These are phyloP conservation scores for Thaumetopoea pityocampa DNA, from an alignment of 1,140 invertebrate genomes.

Conservation along the genomic window DNA sequence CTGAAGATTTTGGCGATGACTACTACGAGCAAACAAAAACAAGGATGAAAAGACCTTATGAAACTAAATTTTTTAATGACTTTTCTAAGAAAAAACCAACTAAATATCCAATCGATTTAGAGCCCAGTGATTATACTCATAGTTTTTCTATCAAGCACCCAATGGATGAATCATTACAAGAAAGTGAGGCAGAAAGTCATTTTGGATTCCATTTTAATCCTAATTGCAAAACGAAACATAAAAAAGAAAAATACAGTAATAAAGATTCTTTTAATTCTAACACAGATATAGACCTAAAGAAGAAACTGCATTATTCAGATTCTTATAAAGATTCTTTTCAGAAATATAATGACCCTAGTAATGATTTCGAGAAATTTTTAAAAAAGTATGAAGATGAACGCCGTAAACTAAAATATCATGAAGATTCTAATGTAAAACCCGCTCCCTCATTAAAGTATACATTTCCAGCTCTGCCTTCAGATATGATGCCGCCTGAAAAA, in stretches of 20 bases:
- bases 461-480: slow-evolving; percentile 37
- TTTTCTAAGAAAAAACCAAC: slow-evolving; percentile 24
- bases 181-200: slow-evolving; percentile 46
- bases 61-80: slow-evolving; percentile 42
- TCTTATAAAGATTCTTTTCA: slow-evolving; percentile 41
- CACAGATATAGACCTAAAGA: slow-evolving; percentile 42
- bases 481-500: slow-evolving; percentile 38
- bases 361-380: slow-evolving; percentile 41
- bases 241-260: slow-evolving; percentile 32
- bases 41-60: slow-evolving; percentile 45
- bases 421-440: slow-evolving; percentile 31
- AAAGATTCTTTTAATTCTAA: slow-evolving; percentile 38
- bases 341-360: slow-evolving; percentile 45
- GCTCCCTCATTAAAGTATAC: slow-evolving; percentile 39
- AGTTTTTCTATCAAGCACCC: slow-evolving; percentile 60
- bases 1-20: slow-evolving; percentile 47
- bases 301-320: slow-evolving; percentile 43
- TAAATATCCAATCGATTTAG: slow-evolving; percentile 34
- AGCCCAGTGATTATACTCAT: slow-evolving; percentile 57
- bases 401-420: slow-evolving; percentile 25
- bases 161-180: slow-evolving; percentile 39
- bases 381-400: slow-evolving; percentile 4
- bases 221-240: slow-evolving; percentile 59
- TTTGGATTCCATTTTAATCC: slow-evolving; percentile 49
- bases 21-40: slow-evolving; percentile 27